Base-by-base conservation (phyloP, 2,888 invertebrate species). In the Cryptocheilus praepositus region DNA sequence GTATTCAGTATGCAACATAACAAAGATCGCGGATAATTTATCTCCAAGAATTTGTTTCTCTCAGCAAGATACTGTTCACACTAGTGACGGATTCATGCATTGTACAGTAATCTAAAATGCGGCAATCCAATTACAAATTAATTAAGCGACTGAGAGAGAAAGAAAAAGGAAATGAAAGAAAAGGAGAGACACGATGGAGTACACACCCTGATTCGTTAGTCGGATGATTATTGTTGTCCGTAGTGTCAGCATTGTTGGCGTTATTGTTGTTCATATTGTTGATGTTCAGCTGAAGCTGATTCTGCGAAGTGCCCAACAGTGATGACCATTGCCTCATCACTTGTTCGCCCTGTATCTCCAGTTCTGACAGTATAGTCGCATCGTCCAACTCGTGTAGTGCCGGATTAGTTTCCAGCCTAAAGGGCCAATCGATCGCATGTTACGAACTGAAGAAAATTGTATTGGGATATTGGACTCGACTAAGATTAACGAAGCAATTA, bases 301-400 rank as follows among this genome's bases (percentile, higher is more conserved):
- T 73, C 51, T 87, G 86, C 64, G 90, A 89, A 36, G 89, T 86
- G 18, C 90, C 89, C 74, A 92, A 83, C 64, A 92, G 85, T 15
- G 89, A 89, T 56, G 90, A 91, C 89, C 92, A 91, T 78, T 92
- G 92, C 75, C 90, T 90, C 87, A 91, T 90, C 53, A 91, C 90
- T 77, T 90, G 90, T 70, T 89, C 89, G 66, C 90, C 89, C 72
- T 90, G 89, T 61, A 89, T 88, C 73, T 91, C 90, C 62, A 92
- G 77, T 73, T 91, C 90, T 1, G 90, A 88, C 64, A 89, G 87
- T 72, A 88, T 84, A 56, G 90, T 90, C 46, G 90, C 89, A 54
- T 92, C 92, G 72, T 92, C 91, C 69, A 92, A 83, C 65, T 91
- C 91, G 78, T 91, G 90, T 73, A 91, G 85, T 65, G 90, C 90